Conservation (phyloP, 2,113 vertebrate species). For the Rutilus rutilus region DNA sequence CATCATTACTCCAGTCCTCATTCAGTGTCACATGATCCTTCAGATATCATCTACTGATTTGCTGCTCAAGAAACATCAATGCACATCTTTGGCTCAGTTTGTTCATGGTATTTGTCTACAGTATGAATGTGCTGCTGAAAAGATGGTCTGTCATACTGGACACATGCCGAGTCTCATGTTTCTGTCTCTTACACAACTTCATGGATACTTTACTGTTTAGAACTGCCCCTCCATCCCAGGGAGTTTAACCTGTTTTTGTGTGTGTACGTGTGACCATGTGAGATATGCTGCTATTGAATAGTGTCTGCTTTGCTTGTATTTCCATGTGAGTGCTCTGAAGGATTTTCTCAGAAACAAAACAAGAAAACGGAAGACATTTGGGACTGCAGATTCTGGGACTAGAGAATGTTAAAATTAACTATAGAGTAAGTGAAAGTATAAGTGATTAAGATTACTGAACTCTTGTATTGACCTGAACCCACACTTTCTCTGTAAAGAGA, state of each 20-base stretch:
- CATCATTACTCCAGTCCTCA: neutral
- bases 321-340: neutral
- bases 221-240: neutral
- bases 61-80: neutral
- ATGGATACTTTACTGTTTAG: conserved; percentile 30
- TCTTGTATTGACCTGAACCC: neutral
- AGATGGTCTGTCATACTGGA: conserved; percentile 2
- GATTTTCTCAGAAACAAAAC: neutral
- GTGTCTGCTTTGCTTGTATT: conserved; percentile 26
- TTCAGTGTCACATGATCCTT: neutral
- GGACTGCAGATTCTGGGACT: neutral
- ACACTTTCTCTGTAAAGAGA: neutral
- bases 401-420: neutral
- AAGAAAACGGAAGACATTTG: neutral
- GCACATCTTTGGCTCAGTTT: neutral
- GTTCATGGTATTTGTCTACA: conserved; percentile 4
- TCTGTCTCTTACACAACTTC: conserved; percentile 45
- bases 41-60: neutral
- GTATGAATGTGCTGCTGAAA: neutral
- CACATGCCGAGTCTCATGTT: conserved; percentile 49
- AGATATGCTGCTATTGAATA: neutral
- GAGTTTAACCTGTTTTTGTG: neutral
- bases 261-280: neutral
- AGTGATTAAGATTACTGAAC: neutral
- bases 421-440: neutral